Percentiles rank a stretch among this genome's conserved stretches.
Conservation (phyloP, 2,797 vertebrate genomes). For the Chromis chromis region DNA sequence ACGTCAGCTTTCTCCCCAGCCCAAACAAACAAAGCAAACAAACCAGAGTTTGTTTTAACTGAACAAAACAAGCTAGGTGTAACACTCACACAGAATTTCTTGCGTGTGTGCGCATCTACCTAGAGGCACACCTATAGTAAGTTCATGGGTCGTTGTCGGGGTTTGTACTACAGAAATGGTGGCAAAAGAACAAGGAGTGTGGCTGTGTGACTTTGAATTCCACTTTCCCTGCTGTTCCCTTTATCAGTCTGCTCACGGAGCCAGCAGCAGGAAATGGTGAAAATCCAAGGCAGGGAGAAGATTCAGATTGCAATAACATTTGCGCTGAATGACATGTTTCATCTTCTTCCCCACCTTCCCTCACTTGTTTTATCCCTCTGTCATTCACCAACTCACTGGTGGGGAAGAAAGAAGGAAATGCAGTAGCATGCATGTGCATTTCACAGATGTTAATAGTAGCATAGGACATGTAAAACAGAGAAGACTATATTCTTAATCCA, state of each 20-base stretch:
- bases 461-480: not conserved
- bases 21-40: not conserved
- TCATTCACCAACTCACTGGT: conserved; percentile 23
- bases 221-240: conserved; percentile 28
- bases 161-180: conserved; percentile 24
- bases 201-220: conserved; percentile 51
- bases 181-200: conserved; percentile 31
- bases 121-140: not conserved
- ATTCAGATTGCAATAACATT: conserved; percentile 68
- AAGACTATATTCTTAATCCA: conserved; percentile 1
- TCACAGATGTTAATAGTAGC: not conserved
- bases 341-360: conserved; percentile 29
- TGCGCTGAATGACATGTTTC: conserved; percentile 55
- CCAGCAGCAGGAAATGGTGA: conserved; percentile 41
- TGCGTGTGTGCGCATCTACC: conserved; percentile 7
- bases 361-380: conserved; percentile 17
- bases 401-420: conserved; percentile 1
- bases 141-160: not conserved
- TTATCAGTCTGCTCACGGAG: conserved; percentile 55
- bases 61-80: not conserved
- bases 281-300: conserved; percentile 46
- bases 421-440: not conserved
- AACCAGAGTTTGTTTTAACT: not conserved
- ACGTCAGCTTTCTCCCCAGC: not conserved
- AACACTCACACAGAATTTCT: conserved; percentile 8